Base-by-base conservation (phyloP, 2,113 vertebrate genomes). In the Oceanodroma tethys region DNA sequence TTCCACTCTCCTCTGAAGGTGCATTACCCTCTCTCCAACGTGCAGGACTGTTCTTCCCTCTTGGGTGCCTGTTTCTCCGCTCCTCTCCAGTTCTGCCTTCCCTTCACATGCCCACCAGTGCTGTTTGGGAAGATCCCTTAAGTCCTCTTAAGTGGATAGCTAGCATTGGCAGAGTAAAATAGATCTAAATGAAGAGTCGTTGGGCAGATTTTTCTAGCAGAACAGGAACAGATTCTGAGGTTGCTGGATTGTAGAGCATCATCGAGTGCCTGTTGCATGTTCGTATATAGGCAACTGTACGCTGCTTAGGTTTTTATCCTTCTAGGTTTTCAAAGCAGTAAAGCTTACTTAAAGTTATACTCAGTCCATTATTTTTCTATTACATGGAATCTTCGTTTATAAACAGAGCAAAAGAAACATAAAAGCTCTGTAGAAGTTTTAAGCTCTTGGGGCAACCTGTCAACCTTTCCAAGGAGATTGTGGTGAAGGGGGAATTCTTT, bases 1-100 rank as follows among this genome's bases (percentile, higher is more conserved):
- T 53, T 76, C 18, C 30, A 2, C 18, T 47, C 2, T 0, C 6
- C 29, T 58, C 42, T 70, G 58, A 72, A 72, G 65, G 45, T 8
- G 0, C 10, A 1, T 5, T 75, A 36, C 48, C 18, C 13, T 71
- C 27, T 40, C 29, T 50, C 22, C 43, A 48, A 40, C 0, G 0
- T 15, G 36, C 38, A 43, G 34, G 23, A 16, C 42, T 40, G 27
- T 50, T 67, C 40, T 90, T 70, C 34, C 23, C n/a, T 55, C 52
- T 25, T 38, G 60, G n/a, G 29, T 88, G 17, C 16, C 26, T 42
- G 16, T 72, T 83, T 23, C 13, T 81, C 5, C 21, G 21, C 13
- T 85, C 6, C 21, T 62, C 9, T 71, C 11, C 40, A 13, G n/a
- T 52, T 68, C 67, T 68, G 88, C 67, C 43, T 26, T 55, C 43